A percentile compares a stretch with the other conserved stretches of the same genome.
phyloP scores from a whole-genome alignment of 2,888 invertebrate genomes.

The Camptogramma bilineatum region DNA sequence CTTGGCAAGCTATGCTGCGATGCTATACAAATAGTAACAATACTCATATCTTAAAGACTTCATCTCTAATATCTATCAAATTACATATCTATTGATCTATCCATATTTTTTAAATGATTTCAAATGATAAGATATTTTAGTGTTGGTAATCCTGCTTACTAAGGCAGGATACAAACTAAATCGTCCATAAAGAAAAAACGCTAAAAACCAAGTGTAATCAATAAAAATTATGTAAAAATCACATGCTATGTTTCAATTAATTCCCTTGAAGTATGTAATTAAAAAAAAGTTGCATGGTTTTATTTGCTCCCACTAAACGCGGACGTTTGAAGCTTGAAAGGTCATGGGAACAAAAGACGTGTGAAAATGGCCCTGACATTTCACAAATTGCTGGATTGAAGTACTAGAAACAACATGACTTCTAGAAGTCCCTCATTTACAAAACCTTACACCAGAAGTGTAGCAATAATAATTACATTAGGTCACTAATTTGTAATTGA shows the following conservation, averaged over 20 bases:
- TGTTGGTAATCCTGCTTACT: too few species aligned
- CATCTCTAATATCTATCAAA: too few species aligned
- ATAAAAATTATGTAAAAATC: not conserved
- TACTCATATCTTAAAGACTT: too few species aligned
- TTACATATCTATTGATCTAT: too few species aligned
- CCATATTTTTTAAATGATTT: too few species aligned
- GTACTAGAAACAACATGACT: slow-evolving; percentile 5
- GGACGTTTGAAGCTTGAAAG: slow-evolving; percentile 3
- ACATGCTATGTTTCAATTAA: slow-evolving; percentile 2
- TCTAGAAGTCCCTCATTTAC: not conserved
- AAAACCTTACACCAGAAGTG: too few species aligned
- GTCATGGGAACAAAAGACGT: slow-evolving; percentile 11
- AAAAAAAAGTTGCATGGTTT: slow-evolving; percentile 6
- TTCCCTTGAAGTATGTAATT: not conserved
- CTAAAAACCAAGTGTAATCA: too few species aligned
- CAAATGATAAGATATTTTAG: too few species aligned
- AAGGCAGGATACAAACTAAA: not conserved
- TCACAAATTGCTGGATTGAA: not conserved
- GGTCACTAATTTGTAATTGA: too few species aligned
- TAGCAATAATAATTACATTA: too few species aligned
- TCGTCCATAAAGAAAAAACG: not conserved
- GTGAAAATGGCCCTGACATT: slow-evolving; percentile 7
- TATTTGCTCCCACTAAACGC: slow-evolving; percentile 10
- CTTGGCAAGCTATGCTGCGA: too few species aligned
- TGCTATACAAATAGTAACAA: too few species aligned